Evolutionary conservation across 2,797 vertebrate species (phyloP), one percentile per base, ranked within the genome.

Genomic region (Sebastes hubbsi): DNA sequence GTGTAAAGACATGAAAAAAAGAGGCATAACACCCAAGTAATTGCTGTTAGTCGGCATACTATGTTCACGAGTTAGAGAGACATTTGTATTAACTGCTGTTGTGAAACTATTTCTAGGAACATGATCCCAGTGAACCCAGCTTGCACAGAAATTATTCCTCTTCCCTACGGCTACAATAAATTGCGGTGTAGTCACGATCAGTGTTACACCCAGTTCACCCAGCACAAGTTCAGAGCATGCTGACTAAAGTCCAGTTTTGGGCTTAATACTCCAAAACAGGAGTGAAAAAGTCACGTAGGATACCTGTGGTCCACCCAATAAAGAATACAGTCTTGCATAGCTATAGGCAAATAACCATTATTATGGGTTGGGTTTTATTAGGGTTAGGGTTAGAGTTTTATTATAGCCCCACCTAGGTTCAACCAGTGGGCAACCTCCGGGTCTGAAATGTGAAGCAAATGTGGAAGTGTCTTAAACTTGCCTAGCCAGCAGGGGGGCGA

Each of bases 171-270:
- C 73, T 70, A 66, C 24, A 77, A 8, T 74, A 65, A 67, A 65
- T 59, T 80, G 7, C 29, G 52, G 24, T 36, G 24, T 70, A 87
- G 70, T 81, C 65, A 38, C 6, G 16, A 55, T 74, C 62, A 73
- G 49, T 20, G 66, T 55, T 84, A 56, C 56, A 32, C 63, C 52
- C 32, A 77, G 54, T 79, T 73, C 72, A 65, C 52, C 20, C 56
- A 64, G 78, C 34, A 64, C 1, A n/a, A 38, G 38, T 6, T 73
- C 63, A 75, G 70, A 77, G 24, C 69, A 42, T 32, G 71, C 27
- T 64, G 77, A 29, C 52, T 67, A 11, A 49, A 74, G 24, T 36
- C 64, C 65, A 68, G 25, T 62, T 38, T 58, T 25, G 8, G 20
- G 2, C 22, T 76, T 29, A 42, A 79, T 25, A 62, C 22, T 71